Percentiles rank a stretch among this genome's conserved stretches.
Evolutionary conservation across 2,113 vertebrate genomes (phyloP).

Genomic region (pig (Sus scrofa)): T2T-Sscrofa CM000813.6:136336501-136337000

Average conservation of each 20-base stretch:
- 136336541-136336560: no score
- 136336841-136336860: not conserved
- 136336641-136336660: no score
- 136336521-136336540: no score
- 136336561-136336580: no score
- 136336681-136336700: not conserved
- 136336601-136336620: no score
- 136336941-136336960: not conserved
- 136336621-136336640: no score
- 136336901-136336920: not conserved
- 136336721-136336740: slow-evolving; percentile 71
- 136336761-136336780: slow-evolving; percentile 46
- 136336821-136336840: slow-evolving; percentile 64
- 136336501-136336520: not conserved
- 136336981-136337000: no score
- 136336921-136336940: not conserved
- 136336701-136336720: slow-evolving; percentile 30
- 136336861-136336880: slow-evolving; percentile 42
- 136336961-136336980: not conserved
- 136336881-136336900: not conserved
- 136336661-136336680: not conserved
- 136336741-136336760: slow-evolving; percentile 11
- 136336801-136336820: slow-evolving; percentile 60
- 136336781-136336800: slow-evolving; percentile 65
- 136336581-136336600: no score